These are phyloP conservation scores for Marronus borbonicus DNA, from an alignment of 2,888 invertebrate species.

Conservation along the genomic window DNA sequence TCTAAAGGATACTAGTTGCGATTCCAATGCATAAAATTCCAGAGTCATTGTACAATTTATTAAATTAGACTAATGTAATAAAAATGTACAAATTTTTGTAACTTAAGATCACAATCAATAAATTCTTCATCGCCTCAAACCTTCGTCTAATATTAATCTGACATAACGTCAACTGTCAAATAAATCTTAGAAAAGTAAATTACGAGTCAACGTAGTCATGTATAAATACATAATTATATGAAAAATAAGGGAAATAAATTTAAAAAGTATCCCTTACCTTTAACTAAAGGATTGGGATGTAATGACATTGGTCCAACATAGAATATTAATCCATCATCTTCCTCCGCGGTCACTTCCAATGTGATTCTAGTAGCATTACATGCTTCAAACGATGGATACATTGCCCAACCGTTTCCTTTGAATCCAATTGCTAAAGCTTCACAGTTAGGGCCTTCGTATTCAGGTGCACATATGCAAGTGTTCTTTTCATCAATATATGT, in stretches of 20 bases:
- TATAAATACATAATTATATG: too few species aligned
- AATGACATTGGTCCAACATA: slow-evolving; percentile 88
- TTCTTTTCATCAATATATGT: slow-evolving; percentile 61
- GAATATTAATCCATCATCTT: slow-evolving; percentile 87
- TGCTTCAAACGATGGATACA: slow-evolving; percentile 90
- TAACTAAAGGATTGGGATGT: slow-evolving; percentile 77
- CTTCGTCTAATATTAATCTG: not conserved
- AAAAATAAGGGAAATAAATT: too few species aligned
- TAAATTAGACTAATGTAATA: not conserved
- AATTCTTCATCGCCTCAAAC: slow-evolving; percentile 2
- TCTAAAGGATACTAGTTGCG: not conserved
- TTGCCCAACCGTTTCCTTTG: slow-evolving; percentile 92
- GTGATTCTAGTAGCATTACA: slow-evolving; percentile 89
- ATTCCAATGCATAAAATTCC: not conserved
- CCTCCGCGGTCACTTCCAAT: slow-evolving; percentile 85
- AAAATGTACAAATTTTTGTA: not conserved
- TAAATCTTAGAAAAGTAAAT: not conserved
- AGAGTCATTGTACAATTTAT: not conserved
- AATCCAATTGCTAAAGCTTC: slow-evolving; percentile 92
- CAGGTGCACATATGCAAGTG: slow-evolving; percentile 85
- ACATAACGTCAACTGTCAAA: not conserved
- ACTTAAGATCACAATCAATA: not conserved
- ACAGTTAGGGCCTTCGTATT: slow-evolving; percentile 89
- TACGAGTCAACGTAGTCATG: too few species aligned
- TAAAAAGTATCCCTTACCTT: slow-evolving; percentile 70